phyloP scores from a whole-genome alignment of 2,113 vertebrate genomes.

The Mormyrus iriodes region DNA sequence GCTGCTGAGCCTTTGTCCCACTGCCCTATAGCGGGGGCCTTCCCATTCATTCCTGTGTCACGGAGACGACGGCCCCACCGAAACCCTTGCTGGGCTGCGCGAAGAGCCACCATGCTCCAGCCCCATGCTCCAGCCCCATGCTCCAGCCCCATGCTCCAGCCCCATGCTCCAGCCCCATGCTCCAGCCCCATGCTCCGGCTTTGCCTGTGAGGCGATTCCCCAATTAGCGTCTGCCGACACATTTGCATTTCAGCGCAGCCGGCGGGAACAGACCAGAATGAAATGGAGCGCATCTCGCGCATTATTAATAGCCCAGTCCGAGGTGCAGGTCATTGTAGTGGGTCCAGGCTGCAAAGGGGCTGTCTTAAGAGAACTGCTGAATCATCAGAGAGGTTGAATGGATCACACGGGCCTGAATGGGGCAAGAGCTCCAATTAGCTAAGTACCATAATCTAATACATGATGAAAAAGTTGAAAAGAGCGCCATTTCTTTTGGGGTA shows the following conservation, averaged over 20 bases:
- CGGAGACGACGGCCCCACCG: constrained; percentile 59
- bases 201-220: neutral
- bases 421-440: neutral
- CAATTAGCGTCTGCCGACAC: neutral
- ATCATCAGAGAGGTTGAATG: neutral
- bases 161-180: constrained; percentile 51
- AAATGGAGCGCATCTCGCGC: neutral
- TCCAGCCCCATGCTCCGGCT: constrained; percentile 45
- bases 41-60: constrained; percentile 73
- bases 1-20: constrained; percentile 68
- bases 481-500: neutral
- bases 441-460: neutral
- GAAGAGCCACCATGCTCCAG: constrained; percentile 47
- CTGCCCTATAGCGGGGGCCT: constrained; percentile 73
- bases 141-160: constrained; percentile 51
- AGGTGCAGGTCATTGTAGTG: neutral
- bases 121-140: constrained; percentile 51
- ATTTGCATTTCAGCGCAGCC: neutral
- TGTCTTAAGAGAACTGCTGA: neutral
- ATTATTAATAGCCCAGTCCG: neutral
- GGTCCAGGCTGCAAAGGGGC: neutral
- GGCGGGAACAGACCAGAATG: neutral
- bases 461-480: neutral
- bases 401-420: neutral
- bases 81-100: constrained; percentile 47